phyloP scores from a whole-genome alignment of 23 tunicate genomes.

The Phallusia fumigata region DNA sequence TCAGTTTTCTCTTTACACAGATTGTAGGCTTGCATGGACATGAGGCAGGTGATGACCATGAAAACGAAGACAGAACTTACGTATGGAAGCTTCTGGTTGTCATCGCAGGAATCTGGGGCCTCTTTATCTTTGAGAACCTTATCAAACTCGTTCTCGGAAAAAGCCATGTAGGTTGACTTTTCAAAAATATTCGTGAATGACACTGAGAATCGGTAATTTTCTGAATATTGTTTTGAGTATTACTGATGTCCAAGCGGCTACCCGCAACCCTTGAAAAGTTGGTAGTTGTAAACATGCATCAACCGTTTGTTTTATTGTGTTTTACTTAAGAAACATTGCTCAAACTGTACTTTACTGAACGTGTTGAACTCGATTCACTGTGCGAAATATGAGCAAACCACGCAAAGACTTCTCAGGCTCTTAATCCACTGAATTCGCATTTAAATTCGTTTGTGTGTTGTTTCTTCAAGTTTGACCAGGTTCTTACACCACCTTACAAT shows the following conservation, averaged over 20 bases:
- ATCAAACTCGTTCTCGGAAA: slow-evolving; percentile 26
- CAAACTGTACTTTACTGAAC: no score
- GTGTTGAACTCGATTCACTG: no score
- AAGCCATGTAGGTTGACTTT: neutral
- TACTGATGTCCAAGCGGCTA: neutral
- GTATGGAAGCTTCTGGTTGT: slow-evolving; percentile 67
- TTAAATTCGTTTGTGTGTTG: neutral
- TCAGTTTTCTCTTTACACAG: neutral
- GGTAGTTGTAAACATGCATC: no score
- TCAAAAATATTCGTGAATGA: neutral
- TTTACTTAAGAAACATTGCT: no score
- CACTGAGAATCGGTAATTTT: no score
- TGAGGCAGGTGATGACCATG: neutral
- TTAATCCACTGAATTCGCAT: no score
- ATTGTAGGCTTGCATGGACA: slow-evolving; percentile 25
- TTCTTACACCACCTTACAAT: no score
- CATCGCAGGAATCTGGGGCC: slow-evolving; percentile 53
- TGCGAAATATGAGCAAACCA: no score
- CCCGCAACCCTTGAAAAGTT: no score
- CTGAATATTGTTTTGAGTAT: no score
- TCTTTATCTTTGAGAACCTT: slow-evolving; percentile 59
- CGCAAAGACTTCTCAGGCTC: no score
- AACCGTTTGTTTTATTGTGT: no score
- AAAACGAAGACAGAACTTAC: slow-evolving; percentile 23
- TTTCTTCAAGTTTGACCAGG: neutral